A percentile compares a stretch with the other conserved stretches of the same genome.
These are phyloP conservation scores for Heliconius hortense DNA, from an alignment of 2,888 invertebrate genomes.

Conservation along the genomic window DNA sequence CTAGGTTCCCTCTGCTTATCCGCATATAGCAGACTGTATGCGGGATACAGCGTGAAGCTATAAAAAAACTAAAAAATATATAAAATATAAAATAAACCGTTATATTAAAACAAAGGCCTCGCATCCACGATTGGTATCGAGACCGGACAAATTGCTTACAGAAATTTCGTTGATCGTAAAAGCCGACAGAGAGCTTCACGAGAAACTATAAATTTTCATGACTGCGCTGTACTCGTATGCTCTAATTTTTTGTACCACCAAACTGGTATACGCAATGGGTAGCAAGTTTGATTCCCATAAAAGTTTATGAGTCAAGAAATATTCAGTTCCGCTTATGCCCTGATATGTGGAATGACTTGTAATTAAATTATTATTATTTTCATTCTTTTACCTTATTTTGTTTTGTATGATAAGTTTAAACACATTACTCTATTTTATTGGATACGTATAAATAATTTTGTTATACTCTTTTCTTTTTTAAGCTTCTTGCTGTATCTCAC, in stretches of 20 bases:
- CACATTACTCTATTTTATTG: background rate
- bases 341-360: conserved; percentile 15
- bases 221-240: conserved; percentile 53
- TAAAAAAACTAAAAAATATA: background rate
- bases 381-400: background rate
- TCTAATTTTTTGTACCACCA: conserved; percentile 59
- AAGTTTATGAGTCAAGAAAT: conserved; percentile 59
- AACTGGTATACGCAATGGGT: conserved; percentile 48
- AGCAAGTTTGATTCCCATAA: conserved; percentile 58
- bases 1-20: background rate
- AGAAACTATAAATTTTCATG: conserved; percentile 72
- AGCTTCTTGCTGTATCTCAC: too few relatives aligned
- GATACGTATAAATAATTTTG: too few relatives aligned
- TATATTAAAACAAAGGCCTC: conserved; percentile 20
- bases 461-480: too few relatives aligned
- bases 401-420: background rate
- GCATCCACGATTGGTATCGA: conserved; percentile 46
- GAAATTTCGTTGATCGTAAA: conserved; percentile 53
- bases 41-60: background rate
- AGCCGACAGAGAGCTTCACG: conserved; percentile 53
- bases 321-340: conserved; percentile 42
- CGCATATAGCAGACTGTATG: background rate
- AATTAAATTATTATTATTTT: background rate
- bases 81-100: conserved; percentile 12
- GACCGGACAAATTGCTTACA: conserved; percentile 58